Percentiles rank a stretch among this genome's conserved stretches.
Evolutionary conservation across 2,113 vertebrate species (phyloP).

Genomic region (Struthio camelus): DNA sequence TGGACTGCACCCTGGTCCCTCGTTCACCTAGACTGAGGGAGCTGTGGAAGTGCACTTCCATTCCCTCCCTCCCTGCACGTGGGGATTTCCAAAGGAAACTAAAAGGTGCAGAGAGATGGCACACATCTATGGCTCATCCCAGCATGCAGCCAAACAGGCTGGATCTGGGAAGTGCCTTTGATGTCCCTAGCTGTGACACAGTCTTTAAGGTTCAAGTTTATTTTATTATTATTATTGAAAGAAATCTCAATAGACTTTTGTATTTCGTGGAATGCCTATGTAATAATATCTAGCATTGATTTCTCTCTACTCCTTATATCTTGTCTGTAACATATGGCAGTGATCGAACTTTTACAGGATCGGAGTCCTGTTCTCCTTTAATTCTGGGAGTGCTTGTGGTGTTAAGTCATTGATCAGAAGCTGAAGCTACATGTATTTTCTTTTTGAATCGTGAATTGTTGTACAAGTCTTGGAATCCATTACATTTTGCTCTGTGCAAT

Average conservation of each 20-base stretch:
- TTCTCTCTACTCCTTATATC: neutral
- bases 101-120: neutral
- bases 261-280: neutral
- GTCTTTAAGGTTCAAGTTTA: neutral
- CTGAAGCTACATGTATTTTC: neutral
- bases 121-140: neutral
- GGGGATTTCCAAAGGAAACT: neutral
- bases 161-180: neutral
- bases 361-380: neutral
- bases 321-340: neutral
- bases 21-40: neutral
- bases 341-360: neutral
- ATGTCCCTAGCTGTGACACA: neutral
- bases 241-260: neutral
- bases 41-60: neutral
- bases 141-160: neutral
- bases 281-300: neutral
- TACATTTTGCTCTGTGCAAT: neutral
- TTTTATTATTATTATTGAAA: neutral
- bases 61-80: neutral
- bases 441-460: neutral
- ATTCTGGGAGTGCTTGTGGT: neutral
- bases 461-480: neutral
- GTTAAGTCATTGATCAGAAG: neutral
- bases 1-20: neutral